phyloP scores from a whole-genome alignment of 2,113 vertebrate species.

The Colossoma macropomum region DNA sequence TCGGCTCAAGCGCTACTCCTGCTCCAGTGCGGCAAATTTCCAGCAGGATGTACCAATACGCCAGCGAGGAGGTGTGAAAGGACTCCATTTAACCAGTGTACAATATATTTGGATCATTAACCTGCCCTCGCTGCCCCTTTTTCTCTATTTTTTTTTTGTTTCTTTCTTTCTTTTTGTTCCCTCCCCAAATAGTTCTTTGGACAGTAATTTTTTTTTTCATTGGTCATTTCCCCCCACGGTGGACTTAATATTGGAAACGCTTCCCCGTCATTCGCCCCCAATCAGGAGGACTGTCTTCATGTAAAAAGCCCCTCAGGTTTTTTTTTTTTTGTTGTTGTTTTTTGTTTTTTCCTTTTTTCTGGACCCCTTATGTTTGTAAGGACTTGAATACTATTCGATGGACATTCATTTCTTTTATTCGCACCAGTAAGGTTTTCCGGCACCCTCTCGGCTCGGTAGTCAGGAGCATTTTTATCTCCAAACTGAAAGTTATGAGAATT shows the following conservation, averaged over 20 bases:
- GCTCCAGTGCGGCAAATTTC: constrained; percentile 40
- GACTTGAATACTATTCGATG: constrained; percentile 16
- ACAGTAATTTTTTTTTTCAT: constrained; percentile 40
- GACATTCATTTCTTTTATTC: constrained; percentile 30
- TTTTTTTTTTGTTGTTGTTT: background rate
- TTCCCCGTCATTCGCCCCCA: background rate
- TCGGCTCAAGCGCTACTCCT: constrained; percentile 28
- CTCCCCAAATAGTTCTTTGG: background rate
- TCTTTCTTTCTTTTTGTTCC: background rate
- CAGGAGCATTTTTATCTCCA: constrained; percentile 34
- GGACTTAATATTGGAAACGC: constrained; percentile 5
- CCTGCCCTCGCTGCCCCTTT: background rate
- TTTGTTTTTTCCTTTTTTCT: background rate
- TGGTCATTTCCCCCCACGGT: constrained; percentile 15
- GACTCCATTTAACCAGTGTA: constrained; percentile 54
- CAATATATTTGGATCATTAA: constrained; percentile 49
- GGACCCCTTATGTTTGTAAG: background rate
- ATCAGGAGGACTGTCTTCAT: constrained; percentile 17
- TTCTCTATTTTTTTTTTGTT: background rate
- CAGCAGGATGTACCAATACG: constrained; percentile 48
- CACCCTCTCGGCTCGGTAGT: constrained; percentile 1
- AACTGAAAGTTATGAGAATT: constrained; percentile 9
- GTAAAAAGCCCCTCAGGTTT: constrained; percentile 12
- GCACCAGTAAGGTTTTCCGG: constrained; percentile 14
- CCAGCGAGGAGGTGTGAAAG: constrained; percentile 41